These are phyloP conservation scores for Laterallus jamaicensis DNA, from an alignment of 2,113 vertebrate genomes.

Conservation along the genomic window DNA sequence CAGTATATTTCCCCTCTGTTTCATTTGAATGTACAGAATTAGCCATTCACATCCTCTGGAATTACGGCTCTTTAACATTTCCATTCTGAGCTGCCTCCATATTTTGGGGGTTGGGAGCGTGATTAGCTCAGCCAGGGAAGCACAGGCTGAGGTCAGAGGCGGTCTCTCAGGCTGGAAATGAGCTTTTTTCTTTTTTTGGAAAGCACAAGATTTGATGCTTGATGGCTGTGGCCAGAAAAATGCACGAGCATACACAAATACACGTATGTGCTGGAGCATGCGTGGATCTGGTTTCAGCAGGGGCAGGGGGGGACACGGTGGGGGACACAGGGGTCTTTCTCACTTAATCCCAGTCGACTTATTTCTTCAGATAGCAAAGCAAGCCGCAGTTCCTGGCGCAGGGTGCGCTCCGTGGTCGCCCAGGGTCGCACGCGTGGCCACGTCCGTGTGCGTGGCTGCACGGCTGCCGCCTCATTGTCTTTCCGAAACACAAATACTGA, in stretches of 20 bases:
- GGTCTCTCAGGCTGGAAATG: conserved; percentile 16
- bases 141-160: conserved; percentile 54
- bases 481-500: background rate
- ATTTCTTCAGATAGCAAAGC: background rate
- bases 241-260: background rate
- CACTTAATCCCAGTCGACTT: background rate
- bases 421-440: accelerated
- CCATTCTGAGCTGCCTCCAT: conserved; percentile 66
- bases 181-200: conserved; percentile 43
- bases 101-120: conserved; percentile 55
- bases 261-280: background rate
- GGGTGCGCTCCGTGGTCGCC: accelerated
- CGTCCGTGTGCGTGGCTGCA: background rate
- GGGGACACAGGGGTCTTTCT: background rate
- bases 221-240: background rate
- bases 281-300: background rate
- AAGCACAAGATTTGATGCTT: conserved; percentile 32
- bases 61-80: conserved; percentile 67
- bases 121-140: conserved; percentile 59
- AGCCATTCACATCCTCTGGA: conserved; percentile 70
- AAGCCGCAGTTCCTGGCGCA: accelerated
- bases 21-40: conserved; percentile 72
- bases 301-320: background rate
- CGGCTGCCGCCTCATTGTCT: conserved; percentile 27
- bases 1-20: conserved; percentile 71